Conservation (phyloP, 2,888 invertebrate genomes). For the Pseudococcus viburni region DNA sequence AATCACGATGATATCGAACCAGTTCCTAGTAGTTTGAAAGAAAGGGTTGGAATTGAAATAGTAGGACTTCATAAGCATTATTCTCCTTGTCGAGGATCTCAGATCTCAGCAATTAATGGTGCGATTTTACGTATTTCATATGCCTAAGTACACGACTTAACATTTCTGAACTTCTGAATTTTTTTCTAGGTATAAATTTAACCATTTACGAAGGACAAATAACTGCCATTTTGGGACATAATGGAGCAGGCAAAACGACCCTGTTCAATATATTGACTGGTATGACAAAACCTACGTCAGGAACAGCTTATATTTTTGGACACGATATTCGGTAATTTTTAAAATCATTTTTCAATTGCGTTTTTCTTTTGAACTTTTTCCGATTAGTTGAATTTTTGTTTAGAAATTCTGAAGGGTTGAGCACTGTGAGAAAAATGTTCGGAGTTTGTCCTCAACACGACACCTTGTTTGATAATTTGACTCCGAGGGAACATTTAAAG, state of each 20-base stretch:
- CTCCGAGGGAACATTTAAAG: constrained; percentile 84
- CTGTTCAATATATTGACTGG: constrained; percentile 89
- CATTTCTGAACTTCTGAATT: no score
- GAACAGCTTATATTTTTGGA: constrained; percentile 83
- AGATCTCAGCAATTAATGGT: constrained; percentile 81
- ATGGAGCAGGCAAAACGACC: constrained; percentile 90
- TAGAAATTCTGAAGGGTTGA: constrained; percentile 66
- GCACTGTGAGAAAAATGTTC: constrained; percentile 76
- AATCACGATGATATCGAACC: constrained; percentile 79
- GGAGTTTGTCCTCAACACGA: constrained; percentile 92
- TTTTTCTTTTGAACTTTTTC: constrained; percentile 4
- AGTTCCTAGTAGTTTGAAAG: constrained; percentile 80
- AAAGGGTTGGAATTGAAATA: constrained; percentile 83
- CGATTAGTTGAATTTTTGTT: constrained; percentile 19
- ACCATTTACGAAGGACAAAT: constrained; percentile 90
- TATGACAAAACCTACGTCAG: constrained; percentile 81
- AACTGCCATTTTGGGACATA: constrained; percentile 88
- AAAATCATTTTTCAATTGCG: background rate
- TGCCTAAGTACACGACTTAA: background rate
- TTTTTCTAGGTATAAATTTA: constrained; percentile 77
- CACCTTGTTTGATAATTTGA: constrained; percentile 84
- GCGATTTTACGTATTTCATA: constrained; percentile 57
- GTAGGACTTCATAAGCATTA: constrained; percentile 83
- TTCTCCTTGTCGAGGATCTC: constrained; percentile 67
- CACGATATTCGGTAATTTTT: constrained; percentile 78